Conservation (phyloP, 2,888 invertebrate genomes). For the Leucania comma region DNA sequence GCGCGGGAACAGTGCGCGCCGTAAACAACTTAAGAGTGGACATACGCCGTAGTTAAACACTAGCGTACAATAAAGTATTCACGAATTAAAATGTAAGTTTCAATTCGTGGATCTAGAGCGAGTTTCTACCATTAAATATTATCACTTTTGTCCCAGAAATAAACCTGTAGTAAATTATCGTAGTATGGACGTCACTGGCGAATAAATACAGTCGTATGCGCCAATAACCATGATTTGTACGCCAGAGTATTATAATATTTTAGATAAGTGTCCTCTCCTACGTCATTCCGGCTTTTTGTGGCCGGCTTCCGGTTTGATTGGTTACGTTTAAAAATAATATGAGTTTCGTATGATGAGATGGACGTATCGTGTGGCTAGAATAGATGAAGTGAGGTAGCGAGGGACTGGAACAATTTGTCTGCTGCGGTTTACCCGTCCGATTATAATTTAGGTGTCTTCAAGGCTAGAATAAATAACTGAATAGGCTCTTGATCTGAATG, state of each 20-base stretch:
- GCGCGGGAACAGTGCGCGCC: too few species aligned
- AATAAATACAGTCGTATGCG: conserved; percentile 41
- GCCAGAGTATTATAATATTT: conserved; percentile 35
- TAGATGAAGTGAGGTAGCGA: too few species aligned
- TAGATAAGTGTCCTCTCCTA: conserved; percentile 11
- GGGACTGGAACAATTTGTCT: too few species aligned
- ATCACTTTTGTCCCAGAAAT: conserved; percentile 43
- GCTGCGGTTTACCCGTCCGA: too few species aligned
- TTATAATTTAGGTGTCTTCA: too few species aligned
- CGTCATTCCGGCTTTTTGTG: conserved; percentile 9
- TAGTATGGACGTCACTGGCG: conserved; percentile 27
- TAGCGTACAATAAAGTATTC: too few species aligned
- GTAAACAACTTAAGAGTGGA: too few species aligned
- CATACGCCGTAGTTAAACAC: too few species aligned
- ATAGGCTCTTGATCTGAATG: too few species aligned
- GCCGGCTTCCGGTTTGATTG: neutral
- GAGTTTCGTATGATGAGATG: neutral
- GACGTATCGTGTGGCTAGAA: too few species aligned
- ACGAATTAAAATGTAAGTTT: conserved; percentile 38
- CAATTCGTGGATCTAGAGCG: conserved; percentile 28
- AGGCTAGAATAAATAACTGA: too few species aligned
- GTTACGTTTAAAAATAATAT: neutral
- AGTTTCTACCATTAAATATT: conserved; percentile 23
- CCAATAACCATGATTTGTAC: neutral
- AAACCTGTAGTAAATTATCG: conserved; percentile 36